A percentile compares a stretch with the other conserved stretches of the same genome.
Conservation (phyloP, 2,888 invertebrate species). For the Zootermopsis nevadensis region DNA sequence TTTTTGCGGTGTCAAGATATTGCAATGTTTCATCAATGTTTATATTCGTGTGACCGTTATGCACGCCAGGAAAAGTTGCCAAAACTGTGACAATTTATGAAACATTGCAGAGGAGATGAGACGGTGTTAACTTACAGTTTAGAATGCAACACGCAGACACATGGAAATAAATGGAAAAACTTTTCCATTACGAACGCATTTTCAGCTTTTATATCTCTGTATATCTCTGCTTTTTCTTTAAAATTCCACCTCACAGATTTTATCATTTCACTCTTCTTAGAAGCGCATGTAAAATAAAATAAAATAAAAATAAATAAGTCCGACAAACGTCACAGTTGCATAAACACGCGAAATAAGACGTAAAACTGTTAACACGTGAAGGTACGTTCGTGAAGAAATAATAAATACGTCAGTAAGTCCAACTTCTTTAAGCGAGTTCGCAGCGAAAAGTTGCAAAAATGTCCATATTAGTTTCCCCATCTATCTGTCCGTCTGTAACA, state of each 20-base stretch:
- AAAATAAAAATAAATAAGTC: too few species aligned
- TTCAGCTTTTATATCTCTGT: background rate
- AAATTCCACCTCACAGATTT: background rate
- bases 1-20: background rate
- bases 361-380: too few species aligned
- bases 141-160: background rate
- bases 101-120: background rate
- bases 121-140: background rate
- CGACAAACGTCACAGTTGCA: too few species aligned
- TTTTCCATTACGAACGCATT: background rate
- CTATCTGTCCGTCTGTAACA: too few species aligned
- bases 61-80: background rate
- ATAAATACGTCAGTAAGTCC: too few species aligned
- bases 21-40: background rate
- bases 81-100: conserved; percentile 7
- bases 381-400: too few species aligned
- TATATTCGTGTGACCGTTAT: background rate
- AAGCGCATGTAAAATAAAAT: too few species aligned
- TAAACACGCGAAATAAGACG: too few species aligned
- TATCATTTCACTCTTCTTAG: too few species aligned
- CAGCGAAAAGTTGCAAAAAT: too few species aligned
- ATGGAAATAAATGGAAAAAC: background rate
- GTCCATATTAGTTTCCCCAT: too few species aligned
- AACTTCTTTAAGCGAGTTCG: too few species aligned
- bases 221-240: background rate